phyloP scores from a whole-genome alignment of 2,797 vertebrate species.

The Rachycentron canadum region DNA sequence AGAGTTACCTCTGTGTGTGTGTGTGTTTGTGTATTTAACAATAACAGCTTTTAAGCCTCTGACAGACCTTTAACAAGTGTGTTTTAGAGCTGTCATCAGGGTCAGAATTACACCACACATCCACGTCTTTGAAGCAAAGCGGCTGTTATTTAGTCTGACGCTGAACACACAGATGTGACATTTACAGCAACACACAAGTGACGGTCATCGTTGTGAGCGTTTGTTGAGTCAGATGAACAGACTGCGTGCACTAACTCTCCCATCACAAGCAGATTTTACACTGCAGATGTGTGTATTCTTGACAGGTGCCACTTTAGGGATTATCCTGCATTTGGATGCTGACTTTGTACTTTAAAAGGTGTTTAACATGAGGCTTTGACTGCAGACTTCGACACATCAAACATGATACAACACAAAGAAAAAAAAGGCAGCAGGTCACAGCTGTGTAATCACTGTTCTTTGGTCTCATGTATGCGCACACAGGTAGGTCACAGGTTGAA shows the following conservation, averaged over 20 bases:
- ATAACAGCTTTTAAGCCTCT: slow-evolving; percentile 67
- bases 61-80: slow-evolving; percentile 47
- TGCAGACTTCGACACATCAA: slow-evolving; percentile 67
- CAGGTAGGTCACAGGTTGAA: slow-evolving; percentile 29
- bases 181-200: slow-evolving; percentile 28
- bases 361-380: slow-evolving; percentile 55
- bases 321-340: slow-evolving; percentile 67
- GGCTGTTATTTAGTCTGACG: slow-evolving; percentile 32
- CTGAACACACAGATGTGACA: slow-evolving; percentile 8
- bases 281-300: slow-evolving; percentile 46
- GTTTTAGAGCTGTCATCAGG: slow-evolving; percentile 73
- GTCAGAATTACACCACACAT: slow-evolving; percentile 58
- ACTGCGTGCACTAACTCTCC: not conserved
- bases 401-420: slow-evolving; percentile 40
- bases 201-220: not conserved
- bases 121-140: slow-evolving; percentile 59
- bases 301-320: slow-evolving; percentile 70
- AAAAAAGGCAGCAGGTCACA: slow-evolving; percentile 62
- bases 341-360: slow-evolving; percentile 68
- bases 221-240: not conserved
- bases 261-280: not conserved
- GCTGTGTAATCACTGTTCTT: slow-evolving; percentile 65
- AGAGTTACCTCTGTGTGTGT: slow-evolving; percentile 34
- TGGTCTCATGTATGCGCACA: slow-evolving; percentile 26
- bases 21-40: slow-evolving; percentile 42